Evolutionary conservation across 2,888 invertebrate species (phyloP), one percentile per base, ranked within the genome.

Genomic region (Apamea anceps): DNA sequence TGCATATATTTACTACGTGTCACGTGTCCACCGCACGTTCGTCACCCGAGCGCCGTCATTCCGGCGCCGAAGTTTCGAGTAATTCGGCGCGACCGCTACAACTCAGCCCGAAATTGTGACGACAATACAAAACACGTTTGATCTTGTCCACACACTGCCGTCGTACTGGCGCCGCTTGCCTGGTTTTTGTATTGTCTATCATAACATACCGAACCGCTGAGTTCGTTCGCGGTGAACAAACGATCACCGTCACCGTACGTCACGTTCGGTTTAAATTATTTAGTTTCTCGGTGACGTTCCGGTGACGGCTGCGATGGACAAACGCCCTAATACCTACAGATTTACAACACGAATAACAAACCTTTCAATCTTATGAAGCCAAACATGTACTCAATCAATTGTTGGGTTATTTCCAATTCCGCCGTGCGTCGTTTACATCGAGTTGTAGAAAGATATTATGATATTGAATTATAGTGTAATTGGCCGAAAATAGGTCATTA

Each of bases 361-460:
- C 42, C 72, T 72, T 75, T 75, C 89, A 87, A 89, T 88, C 85
- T 76, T 80, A 45, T 65, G 88, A 89, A 88, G 87, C 89, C 85
- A 71, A 75, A 88, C 85, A 83, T 81, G 62, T 76, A 32, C 65
- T 73, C 79, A 87, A 88, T 88, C 88, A 88, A 81, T 87, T 79
- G 81, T 77, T 80, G 85, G 82, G 89, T 37, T 75, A 73, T 89
- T 89, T 89, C 79, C 85, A 84, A 84, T 72, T 70, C 57, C 8
- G 60, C 45, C 3, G n/a, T n/a, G n/a, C n/a, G n/a, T 57, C 51
- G 51, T n/a, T 82, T 65, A 68, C 10, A 57, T 3, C 25, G 18
- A 42, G 51, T 37, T 10, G 37, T 48, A 15, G 28, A 28, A 75
- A 71, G n/a, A 65, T 81, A 84, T 73, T 72, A 57, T 37, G 62